phyloP scores from a whole-genome alignment of 2,113 vertebrate species.

The Corydoras sp. region DNA sequence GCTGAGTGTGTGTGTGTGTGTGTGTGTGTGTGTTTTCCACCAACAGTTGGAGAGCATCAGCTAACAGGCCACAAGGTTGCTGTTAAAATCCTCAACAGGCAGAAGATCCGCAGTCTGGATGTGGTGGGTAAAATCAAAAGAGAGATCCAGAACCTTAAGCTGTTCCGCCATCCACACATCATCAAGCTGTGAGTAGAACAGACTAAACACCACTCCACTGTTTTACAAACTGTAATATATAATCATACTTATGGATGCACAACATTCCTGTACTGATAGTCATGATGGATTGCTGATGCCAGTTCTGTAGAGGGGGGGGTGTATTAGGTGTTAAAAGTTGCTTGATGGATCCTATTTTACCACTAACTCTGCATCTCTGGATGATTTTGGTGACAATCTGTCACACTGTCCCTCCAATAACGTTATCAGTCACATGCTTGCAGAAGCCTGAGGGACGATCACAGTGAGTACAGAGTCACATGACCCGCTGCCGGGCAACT shows the following conservation, averaged over 20 bases:
- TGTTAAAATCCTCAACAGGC: slow-evolving; percentile 96
- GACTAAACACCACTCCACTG: background rate
- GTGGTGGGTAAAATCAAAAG: slow-evolving; percentile 98
- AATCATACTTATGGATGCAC: no score
- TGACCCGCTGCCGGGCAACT: slow-evolving; percentile 2
- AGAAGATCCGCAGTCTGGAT: slow-evolving; percentile 96
- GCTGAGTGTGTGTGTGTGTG: slow-evolving; percentile 33
- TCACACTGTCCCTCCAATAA: background rate
- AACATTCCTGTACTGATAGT: no score
- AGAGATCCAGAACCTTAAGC: slow-evolving; percentile 97
- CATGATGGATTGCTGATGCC: no score
- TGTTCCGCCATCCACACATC: slow-evolving; percentile 97
- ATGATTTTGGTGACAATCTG: no score
- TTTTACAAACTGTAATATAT: no score
- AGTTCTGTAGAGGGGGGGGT: no score
- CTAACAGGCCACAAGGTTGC: slow-evolving; percentile 96
- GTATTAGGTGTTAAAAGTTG: no score
- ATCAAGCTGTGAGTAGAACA: slow-evolving; percentile 90
- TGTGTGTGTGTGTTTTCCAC: slow-evolving; percentile 39
- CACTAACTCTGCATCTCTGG: no score
- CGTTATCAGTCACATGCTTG: background rate
- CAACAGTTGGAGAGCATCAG: slow-evolving; percentile 91
- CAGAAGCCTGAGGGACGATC: slow-evolving; percentile 7
- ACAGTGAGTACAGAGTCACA: slow-evolving; percentile 11
- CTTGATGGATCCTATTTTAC: no score